phyloP scores from a whole-genome alignment of 2,888 invertebrate species.

The Ochlodes sylvanus region DNA sequence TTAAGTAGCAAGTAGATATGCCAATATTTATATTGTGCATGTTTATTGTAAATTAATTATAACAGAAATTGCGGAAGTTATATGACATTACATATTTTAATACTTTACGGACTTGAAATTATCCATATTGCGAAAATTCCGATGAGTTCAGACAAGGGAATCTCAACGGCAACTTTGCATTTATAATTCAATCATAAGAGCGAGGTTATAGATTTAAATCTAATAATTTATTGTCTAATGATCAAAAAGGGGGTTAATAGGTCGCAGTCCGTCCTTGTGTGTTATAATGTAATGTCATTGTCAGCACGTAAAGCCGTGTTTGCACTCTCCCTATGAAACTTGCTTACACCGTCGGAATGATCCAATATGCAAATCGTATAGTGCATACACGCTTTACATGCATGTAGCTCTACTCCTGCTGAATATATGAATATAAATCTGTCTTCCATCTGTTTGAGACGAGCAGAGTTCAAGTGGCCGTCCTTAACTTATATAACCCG shows the following conservation, averaged over 20 bases:
- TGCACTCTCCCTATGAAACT: constrained; percentile 13
- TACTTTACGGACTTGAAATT: too few species aligned
- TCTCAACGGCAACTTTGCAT: too few species aligned
- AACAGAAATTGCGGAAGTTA: too few species aligned
- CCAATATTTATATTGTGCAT: too few species aligned
- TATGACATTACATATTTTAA: too few species aligned
- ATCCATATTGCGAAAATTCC: too few species aligned
- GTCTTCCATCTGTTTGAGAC: constrained; percentile 31
- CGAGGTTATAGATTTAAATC: too few species aligned
- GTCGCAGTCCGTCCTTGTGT: neutral
- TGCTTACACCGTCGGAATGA: constrained; percentile 29
- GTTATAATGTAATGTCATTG: constrained; percentile 14
- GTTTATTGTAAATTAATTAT: too few species aligned
- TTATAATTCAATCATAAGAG: too few species aligned
- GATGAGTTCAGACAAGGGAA: too few species aligned
- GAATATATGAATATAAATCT: constrained; percentile 34
- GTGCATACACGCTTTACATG: constrained; percentile 28
- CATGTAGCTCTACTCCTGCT: constrained; percentile 22
- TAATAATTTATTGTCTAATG: too few species aligned
- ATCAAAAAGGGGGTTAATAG: neutral
- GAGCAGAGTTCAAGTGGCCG: constrained; percentile 10
- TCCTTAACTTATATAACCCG: neutral
- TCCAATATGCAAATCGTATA: constrained; percentile 34
- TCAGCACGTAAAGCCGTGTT: constrained; percentile 3
- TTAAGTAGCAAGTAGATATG: too few species aligned